Evolutionary conservation across 2,888 invertebrate species (phyloP).

Genomic region (Ormia ochracea): DNA sequence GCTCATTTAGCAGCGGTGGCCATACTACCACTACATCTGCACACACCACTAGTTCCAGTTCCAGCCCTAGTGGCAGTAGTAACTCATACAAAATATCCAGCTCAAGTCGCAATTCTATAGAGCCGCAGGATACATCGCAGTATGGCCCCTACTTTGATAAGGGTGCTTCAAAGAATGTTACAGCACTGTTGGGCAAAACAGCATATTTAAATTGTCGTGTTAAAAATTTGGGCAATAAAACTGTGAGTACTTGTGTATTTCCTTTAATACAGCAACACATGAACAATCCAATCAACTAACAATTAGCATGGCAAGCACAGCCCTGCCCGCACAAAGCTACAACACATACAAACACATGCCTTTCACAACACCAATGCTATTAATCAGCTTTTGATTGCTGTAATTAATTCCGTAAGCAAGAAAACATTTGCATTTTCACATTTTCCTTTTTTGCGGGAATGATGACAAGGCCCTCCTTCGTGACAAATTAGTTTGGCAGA

Average conservation of each 20-base stretch:
- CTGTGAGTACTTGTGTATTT: conserved; percentile 82
- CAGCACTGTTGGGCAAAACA: conserved; percentile 91
- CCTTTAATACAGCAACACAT: not conserved
- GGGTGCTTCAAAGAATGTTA: conserved; percentile 84
- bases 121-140: conserved; percentile 78
- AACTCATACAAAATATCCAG: conserved; percentile 52
- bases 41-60: conserved; percentile 40
- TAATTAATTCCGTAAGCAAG: conserved; percentile 44
- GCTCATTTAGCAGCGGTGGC: conserved; percentile 33
- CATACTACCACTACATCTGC: conserved; percentile 43
- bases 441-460: not conserved
- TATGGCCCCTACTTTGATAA: conserved; percentile 87
- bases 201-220: conserved; percentile 93
- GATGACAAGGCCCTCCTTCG: conserved; percentile 36
- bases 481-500: conserved; percentile 59
- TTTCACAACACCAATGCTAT: not conserved
- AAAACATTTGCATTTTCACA: not conserved
- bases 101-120: conserved; percentile 72
- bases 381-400: conserved; percentile 52
- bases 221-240: conserved; percentile 93
- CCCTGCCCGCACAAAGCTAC: not conserved
- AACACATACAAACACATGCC: not conserved
- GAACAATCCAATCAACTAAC: not conserved
- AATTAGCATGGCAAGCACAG: not conserved
- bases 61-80: conserved; percentile 28